These are phyloP conservation scores for Thecocarcelia acutangulata DNA, from an alignment of 2,888 invertebrate species.

Conservation along the genomic window DNA sequence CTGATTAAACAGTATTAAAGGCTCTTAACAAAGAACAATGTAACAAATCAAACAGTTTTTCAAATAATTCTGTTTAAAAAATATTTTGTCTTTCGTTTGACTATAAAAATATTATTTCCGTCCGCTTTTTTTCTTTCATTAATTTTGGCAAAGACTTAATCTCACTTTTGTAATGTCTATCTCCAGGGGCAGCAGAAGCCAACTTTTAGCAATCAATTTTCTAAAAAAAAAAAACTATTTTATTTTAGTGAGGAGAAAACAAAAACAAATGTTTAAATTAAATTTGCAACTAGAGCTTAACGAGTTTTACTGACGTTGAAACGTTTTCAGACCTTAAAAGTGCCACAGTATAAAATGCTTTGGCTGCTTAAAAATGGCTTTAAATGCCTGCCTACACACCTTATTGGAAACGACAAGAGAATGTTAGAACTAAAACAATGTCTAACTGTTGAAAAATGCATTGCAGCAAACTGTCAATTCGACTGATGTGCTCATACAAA, in stretches of 20 bases:
- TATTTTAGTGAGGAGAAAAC: too few species aligned
- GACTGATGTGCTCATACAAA: neutral
- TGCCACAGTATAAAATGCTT: neutral
- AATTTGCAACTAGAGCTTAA: slow-evolving; percentile 14
- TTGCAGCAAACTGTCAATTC: slow-evolving; percentile 23
- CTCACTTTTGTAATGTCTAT: neutral
- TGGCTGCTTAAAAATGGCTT: neutral
- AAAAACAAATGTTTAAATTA: neutral
- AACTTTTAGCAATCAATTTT: neutral
- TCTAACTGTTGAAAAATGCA: neutral
- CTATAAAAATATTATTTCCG: slow-evolving; percentile 2
- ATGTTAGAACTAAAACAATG: slow-evolving; percentile 15
- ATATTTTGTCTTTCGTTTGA: too few species aligned
- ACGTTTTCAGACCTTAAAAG: slow-evolving; percentile 35
- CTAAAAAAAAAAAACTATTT: neutral
- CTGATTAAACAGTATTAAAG: too few species aligned
- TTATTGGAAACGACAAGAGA: neutral
- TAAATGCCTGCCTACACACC: neutral
- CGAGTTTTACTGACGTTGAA: neutral
- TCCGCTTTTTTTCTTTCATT: neutral
- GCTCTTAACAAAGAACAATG: too few species aligned
- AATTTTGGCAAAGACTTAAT: slow-evolving; percentile 8
- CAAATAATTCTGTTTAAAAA: too few species aligned
- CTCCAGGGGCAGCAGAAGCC: neutral
- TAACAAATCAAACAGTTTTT: too few species aligned